Base-by-base conservation (phyloP, 2,113 vertebrate species). In the Myocastor coypus region DNA sequence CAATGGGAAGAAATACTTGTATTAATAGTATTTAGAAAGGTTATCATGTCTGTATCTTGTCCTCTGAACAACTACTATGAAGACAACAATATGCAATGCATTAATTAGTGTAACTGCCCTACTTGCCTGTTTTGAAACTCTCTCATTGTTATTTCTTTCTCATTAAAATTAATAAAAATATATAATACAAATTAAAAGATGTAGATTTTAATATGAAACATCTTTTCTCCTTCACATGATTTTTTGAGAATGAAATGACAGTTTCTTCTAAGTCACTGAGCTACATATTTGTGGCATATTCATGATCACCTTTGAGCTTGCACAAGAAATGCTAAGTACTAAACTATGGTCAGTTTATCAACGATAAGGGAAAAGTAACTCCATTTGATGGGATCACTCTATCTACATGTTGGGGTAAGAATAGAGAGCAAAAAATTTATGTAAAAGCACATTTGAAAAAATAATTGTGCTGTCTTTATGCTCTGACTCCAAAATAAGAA, bases 141-240 rank as follows among this genome's bases (percentile, higher is more conserved):
- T n/a, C n/a, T n/a, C n/a, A n/a, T n/a, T n/a, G n/a, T n/a, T n/a
- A n/a, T n/a, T n/a, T n/a, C n/a, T n/a, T n/a, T n/a, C n/a, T n/a
- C n/a, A n/a, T n/a, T n/a, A n/a, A n/a, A n/a, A n/a, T n/a, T n/a
- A n/a, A n/a, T n/a, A n/a, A n/a, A n/a, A n/a, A n/a, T n/a, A n/a
- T n/a, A 32, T 68, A 52, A 6, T 13, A 77, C 9, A 30, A 90
- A 16, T 82, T 34, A 42, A n/a, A 83, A 34, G 40, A 73, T 37
- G 55, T 89, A 64, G 89, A 83, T 87, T 97, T 50, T 69, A 94
- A 26, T 57, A 59, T 32, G 81, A 71, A 86, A 12, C 40, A 2
- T 3, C 68, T 22, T 77, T 92, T n/a, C 24, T 85, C 88, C 66
- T 69, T 52, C 42, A 85, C 6, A 61, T 42, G 17, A 20, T 89